Evolutionary conservation across 2,113 vertebrate genomes (phyloP).

Genomic region (Tachuris rubrigastra): DNA sequence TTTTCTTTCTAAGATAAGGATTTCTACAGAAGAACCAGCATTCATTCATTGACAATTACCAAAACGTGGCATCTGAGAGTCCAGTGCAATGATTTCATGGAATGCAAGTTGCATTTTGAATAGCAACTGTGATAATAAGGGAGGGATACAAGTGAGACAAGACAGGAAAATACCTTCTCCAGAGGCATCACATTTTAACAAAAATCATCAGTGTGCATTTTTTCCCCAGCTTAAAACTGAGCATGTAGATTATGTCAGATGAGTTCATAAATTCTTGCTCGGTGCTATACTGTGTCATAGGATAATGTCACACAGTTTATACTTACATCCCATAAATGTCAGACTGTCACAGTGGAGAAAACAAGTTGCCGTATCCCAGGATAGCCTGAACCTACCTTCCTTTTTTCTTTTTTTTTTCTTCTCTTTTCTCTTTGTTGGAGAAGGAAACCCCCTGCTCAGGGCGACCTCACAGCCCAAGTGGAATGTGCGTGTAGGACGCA

Average conservation of each 20-base stretch:
- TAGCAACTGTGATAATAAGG: neutral
- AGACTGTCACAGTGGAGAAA: neutral
- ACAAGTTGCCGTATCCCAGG: neutral
- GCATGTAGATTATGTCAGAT: neutral
- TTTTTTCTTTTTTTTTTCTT: neutral
- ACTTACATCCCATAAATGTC: neutral
- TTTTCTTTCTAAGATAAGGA: neutral
- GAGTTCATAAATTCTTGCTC: neutral
- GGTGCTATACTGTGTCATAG: neutral
- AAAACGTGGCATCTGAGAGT: neutral
- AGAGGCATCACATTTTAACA: neutral
- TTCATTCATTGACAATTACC: neutral
- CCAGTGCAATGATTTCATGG: neutral
- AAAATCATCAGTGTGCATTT: neutral
- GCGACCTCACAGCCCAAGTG: neutral
- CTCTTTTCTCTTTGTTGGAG: neutral
- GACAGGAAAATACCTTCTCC: neutral
- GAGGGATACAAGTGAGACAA: neutral
- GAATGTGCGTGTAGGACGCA: neutral
- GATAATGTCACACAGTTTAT: neutral
- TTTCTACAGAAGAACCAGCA: neutral
- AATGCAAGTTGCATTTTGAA: neutral
- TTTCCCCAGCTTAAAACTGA: neutral
- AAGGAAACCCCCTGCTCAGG: neutral
- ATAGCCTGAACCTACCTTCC: neutral